Percentiles rank a stretch among this genome's conserved stretches.
phyloP scores from a whole-genome alignment of 2,113 vertebrate genomes.

The Suncus etruscus region DNA sequence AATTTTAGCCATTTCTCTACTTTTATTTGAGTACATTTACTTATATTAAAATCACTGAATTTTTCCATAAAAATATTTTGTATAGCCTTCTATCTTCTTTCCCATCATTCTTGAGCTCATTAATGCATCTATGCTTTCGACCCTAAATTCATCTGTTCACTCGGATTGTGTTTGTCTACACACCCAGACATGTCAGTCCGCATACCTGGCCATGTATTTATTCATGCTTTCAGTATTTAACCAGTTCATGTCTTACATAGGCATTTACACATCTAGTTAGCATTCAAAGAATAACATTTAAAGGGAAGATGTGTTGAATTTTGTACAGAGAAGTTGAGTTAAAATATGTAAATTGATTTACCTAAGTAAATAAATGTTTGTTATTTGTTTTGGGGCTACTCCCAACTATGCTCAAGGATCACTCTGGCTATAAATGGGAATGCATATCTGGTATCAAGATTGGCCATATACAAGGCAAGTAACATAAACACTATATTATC shows the following conservation, averaged over 20 bases:
- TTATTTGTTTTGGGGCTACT: no score
- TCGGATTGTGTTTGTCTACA: not conserved
- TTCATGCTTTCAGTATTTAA: no score
- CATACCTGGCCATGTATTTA: accelerated
- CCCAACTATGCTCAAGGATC: no score
- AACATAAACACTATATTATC: no score
- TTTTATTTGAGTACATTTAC: constrained; percentile 28
- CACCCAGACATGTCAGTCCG: not conserved
- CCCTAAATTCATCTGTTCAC: not conserved
- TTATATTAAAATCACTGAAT: constrained; percentile 11
- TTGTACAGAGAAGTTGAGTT: not conserved
- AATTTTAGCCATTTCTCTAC: not conserved
- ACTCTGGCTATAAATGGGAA: no score
- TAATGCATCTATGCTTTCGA: not conserved
- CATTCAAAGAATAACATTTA: not conserved
- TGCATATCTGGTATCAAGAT: no score
- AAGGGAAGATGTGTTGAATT: not conserved
- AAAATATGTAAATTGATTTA: not conserved
- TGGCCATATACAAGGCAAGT: no score
- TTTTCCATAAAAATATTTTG: not conserved
- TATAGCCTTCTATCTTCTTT: not conserved
- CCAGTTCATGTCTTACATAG: not conserved
- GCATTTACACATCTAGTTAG: not conserved
- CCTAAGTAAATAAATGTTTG: not conserved
- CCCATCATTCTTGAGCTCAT: not conserved